Evolutionary conservation across 2,888 invertebrate genomes (phyloP), one percentile per base, ranked within the genome.

Genomic region (Megamerina dolium): DNA sequence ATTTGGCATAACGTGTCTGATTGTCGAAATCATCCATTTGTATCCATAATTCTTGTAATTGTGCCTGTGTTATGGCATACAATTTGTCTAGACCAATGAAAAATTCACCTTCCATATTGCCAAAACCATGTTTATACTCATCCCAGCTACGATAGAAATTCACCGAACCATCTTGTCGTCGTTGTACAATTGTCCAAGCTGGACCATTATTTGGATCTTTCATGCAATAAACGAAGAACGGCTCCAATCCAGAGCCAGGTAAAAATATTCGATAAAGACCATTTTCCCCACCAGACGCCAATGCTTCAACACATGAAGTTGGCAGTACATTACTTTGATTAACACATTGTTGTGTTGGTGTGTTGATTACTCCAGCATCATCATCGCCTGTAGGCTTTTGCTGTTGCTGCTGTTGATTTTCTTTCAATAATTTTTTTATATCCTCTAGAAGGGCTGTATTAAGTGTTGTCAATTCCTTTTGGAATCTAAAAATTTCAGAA

Each of bases 31-130:
- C 79, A 50, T 79, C 77, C 57, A 84, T 59, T 50, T 82, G 78
- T 5, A 85, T 73, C 36, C 80, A 67, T 37, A 84, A 59, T 56
- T 83, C 76, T 41, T 77, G 72, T 0, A 51, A 47, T 18, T 75
- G 61, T 50, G 66, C 48, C 2, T 52, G 35, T 5, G 64, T 65
- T 32, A 64, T 42, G 4, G 70, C 76, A 61, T 81, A 75, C 2
- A 83, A 68, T 52, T 82, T 79, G 48, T 84, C 83, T 48, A 82
- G 60, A 1, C 83, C 83, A 8, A 83, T 68, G 78, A 83, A 85
- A 59, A 82, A 83, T 60, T 85, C 83, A 1, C 78, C 77, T 1
- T 76, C 77, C 16, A 81, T 65, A 57, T 83, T 81, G 2, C 84
- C 84, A 56, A 85, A 85, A 4, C 84, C 84, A 34, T 73, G 60